Evolutionary conservation across 1,140 invertebrate species (phyloP).

Genomic region (Maconellicoccus hirsutus): DNA sequence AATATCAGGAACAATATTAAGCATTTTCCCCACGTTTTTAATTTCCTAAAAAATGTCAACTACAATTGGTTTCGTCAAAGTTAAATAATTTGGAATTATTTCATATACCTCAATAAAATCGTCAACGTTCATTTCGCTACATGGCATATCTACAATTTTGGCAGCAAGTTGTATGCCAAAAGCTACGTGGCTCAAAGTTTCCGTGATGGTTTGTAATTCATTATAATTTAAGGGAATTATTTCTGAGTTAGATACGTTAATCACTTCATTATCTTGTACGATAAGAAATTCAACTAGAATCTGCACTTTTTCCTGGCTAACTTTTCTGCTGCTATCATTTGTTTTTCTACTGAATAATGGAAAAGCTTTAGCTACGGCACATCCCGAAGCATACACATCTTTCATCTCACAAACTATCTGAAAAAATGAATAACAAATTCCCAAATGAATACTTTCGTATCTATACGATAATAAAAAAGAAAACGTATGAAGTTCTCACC

Average conservation of each 20-base stretch:
- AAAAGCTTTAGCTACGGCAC: slow-evolving; percentile 66
- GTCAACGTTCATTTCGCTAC: slow-evolving; percentile 73
- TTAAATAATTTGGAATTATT: neutral
- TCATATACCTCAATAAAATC: slow-evolving; percentile 44
- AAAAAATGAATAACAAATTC: too few species aligned
- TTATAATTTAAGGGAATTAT: slow-evolving; percentile 36
- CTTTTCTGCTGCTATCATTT: slow-evolving; percentile 23
- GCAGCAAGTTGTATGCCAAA: slow-evolving; percentile 58
- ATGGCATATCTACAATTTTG: slow-evolving; percentile 69
- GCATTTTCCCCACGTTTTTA: slow-evolving; percentile 44
- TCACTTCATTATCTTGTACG: slow-evolving; percentile 36
- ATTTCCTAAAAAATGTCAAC: slow-evolving; percentile 47
- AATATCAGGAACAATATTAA: slow-evolving; percentile 47
- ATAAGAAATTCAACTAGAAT: slow-evolving; percentile 51
- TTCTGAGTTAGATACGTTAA: slow-evolving; percentile 25
- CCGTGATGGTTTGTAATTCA: slow-evolving; percentile 40
- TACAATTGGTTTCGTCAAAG: neutral
- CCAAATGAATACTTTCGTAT: too few species aligned
- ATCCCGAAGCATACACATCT: slow-evolving; percentile 63
- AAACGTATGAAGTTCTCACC: slow-evolving; percentile 39
- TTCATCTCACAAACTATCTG: slow-evolving; percentile 66
- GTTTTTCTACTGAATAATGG: slow-evolving; percentile 60
- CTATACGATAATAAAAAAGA: too few species aligned
- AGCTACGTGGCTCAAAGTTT: slow-evolving; percentile 46
- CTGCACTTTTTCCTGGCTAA: slow-evolving; percentile 24